phyloP scores from a whole-genome alignment of 2,113 vertebrate species.

The Cynocephalus volans region DNA sequence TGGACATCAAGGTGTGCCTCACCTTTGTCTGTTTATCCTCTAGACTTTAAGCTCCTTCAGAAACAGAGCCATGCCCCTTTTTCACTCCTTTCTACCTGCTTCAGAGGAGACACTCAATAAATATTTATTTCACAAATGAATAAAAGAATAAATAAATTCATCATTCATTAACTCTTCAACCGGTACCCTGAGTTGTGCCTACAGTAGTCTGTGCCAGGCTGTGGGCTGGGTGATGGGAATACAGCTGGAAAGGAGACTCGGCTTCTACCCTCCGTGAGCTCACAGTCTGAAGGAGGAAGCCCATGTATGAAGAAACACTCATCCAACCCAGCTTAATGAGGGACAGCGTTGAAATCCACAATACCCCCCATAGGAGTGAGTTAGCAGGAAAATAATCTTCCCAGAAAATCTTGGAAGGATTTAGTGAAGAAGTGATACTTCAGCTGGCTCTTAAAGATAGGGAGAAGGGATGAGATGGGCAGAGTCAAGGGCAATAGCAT shows the following conservation, averaged over 20 bases:
- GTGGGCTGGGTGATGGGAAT: not conserved
- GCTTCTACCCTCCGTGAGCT: not conserved
- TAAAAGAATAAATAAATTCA: not conserved
- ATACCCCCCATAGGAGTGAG: not conserved
- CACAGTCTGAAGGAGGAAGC: not conserved
- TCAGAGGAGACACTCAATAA: not conserved
- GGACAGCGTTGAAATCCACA: not conserved
- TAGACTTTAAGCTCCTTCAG: not conserved
- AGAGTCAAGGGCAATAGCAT: not conserved
- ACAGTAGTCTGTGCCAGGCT: not conserved
- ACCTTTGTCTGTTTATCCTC: not conserved
- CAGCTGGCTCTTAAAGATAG: not conserved
- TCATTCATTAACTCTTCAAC: not conserved
- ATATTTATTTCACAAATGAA: not conserved
- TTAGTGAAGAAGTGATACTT: not conserved
- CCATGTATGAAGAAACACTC: not conserved
- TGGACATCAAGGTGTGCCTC: fast-evolving
- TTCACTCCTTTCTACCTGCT: not conserved
- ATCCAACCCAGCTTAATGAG: not conserved
- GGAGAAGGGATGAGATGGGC: not conserved
- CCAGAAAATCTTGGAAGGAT: not conserved
- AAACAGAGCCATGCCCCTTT: not conserved
- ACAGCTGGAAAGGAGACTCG: not conserved
- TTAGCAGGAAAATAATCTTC: not conserved
- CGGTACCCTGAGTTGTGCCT: not conserved